Evolutionary conservation across 1,140 invertebrate genomes (phyloP).

Genomic region (Cecropterus lyciades): DNA sequence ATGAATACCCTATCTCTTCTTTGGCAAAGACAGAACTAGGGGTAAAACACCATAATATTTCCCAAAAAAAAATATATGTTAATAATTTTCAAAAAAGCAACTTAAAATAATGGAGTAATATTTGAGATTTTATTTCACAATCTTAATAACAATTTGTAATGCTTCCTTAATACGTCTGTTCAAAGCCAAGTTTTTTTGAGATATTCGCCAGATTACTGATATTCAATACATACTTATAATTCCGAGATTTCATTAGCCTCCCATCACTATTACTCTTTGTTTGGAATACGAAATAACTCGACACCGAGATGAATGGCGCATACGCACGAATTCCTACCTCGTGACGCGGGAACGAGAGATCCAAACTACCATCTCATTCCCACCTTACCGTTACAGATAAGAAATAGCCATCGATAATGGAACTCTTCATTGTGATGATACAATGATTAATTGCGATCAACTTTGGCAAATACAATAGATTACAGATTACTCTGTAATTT

Average conservation of each 20-base stretch:
- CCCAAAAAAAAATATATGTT: too few relatives aligned
- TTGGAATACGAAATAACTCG: slow-evolving; percentile 15
- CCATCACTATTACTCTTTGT: slow-evolving; percentile 35
- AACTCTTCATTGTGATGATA: slow-evolving; percentile 39
- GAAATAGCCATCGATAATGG: slow-evolving; percentile 43
- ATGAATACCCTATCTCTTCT: too few relatives aligned
- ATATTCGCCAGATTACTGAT: too few relatives aligned
- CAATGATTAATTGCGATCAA: slow-evolving; percentile 40
- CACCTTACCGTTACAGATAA: slow-evolving; percentile 47
- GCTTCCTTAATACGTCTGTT: too few relatives aligned
- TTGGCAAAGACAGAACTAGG: too few relatives aligned
- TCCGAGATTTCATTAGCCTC: not conserved
- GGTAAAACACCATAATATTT: too few relatives aligned
- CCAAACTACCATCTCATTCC: slow-evolving; percentile 30
- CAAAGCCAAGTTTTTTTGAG: too few relatives aligned
- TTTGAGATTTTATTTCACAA: too few relatives aligned
- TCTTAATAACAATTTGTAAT: too few relatives aligned
- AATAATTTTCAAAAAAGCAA: too few relatives aligned
- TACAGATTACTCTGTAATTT: slow-evolving; percentile 22
- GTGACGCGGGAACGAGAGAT: slow-evolving; percentile 33
- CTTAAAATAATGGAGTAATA: too few relatives aligned
- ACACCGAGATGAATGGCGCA: slow-evolving; percentile 46
- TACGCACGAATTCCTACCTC: slow-evolving; percentile 42
- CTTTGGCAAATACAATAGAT: slow-evolving; percentile 37
- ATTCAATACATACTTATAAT: not conserved